A percentile compares a stretch with the other conserved stretches of the same genome.
These are phyloP conservation scores for Tachyglossus aculeatus DNA, from an alignment of 2,797 vertebrate genomes.

Conservation along the genomic window DNA sequence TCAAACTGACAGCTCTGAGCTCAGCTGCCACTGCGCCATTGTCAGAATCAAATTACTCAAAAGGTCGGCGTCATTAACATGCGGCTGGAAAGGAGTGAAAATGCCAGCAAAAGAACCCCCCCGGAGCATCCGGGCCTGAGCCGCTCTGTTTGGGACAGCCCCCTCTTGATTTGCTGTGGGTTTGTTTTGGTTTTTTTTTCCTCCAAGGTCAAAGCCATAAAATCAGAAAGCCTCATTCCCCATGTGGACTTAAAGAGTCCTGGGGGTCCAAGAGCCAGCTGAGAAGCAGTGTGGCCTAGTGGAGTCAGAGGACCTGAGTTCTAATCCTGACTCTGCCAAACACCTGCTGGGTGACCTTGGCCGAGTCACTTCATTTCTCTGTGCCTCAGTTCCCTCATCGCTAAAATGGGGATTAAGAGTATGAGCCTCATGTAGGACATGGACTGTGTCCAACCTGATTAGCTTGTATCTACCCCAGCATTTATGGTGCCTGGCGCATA, in stretches of 20 bases:
- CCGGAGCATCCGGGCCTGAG: too few species aligned
- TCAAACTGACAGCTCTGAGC: conserved; percentile 40
- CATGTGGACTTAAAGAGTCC: background rate
- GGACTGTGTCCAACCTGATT: too few species aligned
- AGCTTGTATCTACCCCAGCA: too few species aligned
- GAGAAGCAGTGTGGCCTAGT: background rate
- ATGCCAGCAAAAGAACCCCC: conserved; percentile 9
- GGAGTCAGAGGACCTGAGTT: background rate
- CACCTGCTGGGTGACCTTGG: background rate
- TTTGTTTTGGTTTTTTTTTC: too few species aligned
- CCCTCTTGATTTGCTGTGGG: too few species aligned
- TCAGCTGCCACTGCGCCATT: conserved; percentile 32
- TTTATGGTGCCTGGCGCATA: too few species aligned
- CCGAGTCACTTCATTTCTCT: background rate
- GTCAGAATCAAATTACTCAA: conserved; percentile 66
- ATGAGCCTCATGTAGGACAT: too few species aligned
- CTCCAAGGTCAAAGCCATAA: too few species aligned
- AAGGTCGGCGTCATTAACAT: conserved; percentile 36
- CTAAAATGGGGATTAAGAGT: too few species aligned
- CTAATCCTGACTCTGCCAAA: background rate
- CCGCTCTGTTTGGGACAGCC: too few species aligned
- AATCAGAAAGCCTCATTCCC: background rate
- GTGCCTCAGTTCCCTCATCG: background rate
- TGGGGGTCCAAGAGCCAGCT: background rate
- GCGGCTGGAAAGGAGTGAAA: background rate